These are phyloP conservation scores for Psittacus erithacus DNA, from an alignment of 2,113 vertebrate genomes.

Conservation along the genomic window DNA sequence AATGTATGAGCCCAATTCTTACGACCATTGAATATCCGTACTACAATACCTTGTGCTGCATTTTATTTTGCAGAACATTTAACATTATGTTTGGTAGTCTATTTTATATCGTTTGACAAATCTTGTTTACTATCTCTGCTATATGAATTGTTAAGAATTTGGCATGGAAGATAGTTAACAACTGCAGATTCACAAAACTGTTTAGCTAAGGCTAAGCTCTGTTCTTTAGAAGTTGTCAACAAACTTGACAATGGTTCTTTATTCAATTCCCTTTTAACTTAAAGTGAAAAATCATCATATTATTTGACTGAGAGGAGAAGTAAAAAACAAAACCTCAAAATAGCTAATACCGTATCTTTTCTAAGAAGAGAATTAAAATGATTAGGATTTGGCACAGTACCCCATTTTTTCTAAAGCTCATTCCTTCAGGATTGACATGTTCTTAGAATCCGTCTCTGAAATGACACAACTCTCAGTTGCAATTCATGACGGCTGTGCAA, in stretches of 20 bases:
- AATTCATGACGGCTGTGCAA: background rate
- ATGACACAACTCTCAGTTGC: background rate
- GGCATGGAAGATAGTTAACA: background rate
- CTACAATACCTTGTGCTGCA: slow-evolving; percentile 51
- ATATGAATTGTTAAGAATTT: slow-evolving; percentile 10
- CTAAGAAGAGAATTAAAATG: background rate
- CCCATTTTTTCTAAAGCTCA: background rate
- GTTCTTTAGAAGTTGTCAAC: slow-evolving; percentile 1
- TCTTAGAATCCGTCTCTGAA: background rate
- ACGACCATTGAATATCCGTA: slow-evolving; percentile 42
- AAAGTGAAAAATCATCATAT: background rate
- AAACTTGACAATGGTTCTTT: slow-evolving; percentile 3
- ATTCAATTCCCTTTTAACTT: background rate
- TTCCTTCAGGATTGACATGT: background rate
- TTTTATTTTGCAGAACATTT: slow-evolving; percentile 45
- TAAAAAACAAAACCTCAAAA: background rate
- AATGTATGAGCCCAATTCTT: slow-evolving; percentile 58
- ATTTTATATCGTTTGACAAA: slow-evolving; percentile 37
- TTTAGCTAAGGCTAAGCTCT: background rate
- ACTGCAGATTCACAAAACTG: background rate
- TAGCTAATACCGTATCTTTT: background rate
- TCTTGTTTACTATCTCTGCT: slow-evolving; percentile 22
- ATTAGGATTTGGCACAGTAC: background rate
- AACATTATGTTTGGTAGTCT: slow-evolving; percentile 9
- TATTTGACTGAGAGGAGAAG: background rate